Percentiles rank a stretch among this genome's conserved stretches.
These are phyloP conservation scores for Thalassoma bifasciatum DNA, from an alignment of 2,113 vertebrate genomes.

Conservation along the genomic window DNA sequence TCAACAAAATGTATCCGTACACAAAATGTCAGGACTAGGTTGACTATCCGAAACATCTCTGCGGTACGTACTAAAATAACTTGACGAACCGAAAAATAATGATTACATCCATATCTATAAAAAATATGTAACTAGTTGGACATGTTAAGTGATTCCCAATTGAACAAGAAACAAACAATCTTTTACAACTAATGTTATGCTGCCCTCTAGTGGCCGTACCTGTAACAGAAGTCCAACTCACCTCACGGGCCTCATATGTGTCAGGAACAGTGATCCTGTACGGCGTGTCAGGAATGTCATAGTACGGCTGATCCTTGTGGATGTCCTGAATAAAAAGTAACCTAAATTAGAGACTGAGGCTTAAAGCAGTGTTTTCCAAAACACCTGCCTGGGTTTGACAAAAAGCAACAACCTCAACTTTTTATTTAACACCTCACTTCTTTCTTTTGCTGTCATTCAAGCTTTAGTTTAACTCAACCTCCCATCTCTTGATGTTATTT, in stretches of 20 bases:
- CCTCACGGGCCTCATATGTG: constrained; percentile 94
- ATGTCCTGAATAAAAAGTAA: constrained; percentile 86
- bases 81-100: not conserved
- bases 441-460: not conserved
- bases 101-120: not conserved
- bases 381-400: not conserved
- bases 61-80: not conserved
- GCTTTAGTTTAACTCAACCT: not conserved
- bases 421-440: not conserved
- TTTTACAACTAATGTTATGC: constrained; percentile 18
- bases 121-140: not conserved
- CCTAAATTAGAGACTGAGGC: not conserved
- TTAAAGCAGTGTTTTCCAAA: not conserved
- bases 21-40: not conserved
- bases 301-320: constrained; percentile 97
- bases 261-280: constrained; percentile 97
- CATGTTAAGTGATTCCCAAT: not conserved
- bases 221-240: constrained; percentile 63
- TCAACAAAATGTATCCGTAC: not conserved
- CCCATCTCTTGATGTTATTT: not conserved
- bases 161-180: not conserved
- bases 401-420: not conserved
- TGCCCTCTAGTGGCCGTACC: constrained; percentile 51
- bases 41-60: not conserved
- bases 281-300: constrained; percentile 94